phyloP scores from a whole-genome alignment of 2,113 vertebrate species.

The Psammodynastes pulverulentus region DNA sequence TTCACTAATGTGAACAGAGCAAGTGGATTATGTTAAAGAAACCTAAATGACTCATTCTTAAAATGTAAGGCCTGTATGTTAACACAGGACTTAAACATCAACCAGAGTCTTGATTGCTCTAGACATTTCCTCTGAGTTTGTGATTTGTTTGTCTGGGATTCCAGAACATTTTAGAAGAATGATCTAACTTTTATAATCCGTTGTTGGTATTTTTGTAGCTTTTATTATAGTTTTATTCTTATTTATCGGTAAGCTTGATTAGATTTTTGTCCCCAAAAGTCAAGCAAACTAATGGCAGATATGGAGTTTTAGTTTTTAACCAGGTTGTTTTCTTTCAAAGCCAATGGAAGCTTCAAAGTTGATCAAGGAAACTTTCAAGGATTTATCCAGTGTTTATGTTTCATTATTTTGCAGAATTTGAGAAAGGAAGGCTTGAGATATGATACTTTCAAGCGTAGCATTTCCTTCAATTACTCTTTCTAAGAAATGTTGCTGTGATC shows the following conservation, averaged over 20 bases:
- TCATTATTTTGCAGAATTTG: conserved; percentile 13
- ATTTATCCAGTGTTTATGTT: background rate
- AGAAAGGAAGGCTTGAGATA: conserved; percentile 13
- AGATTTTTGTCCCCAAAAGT: background rate
- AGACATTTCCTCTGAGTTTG: background rate
- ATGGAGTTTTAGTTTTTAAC: conserved; percentile 23
- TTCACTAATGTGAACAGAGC: background rate
- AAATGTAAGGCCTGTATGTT: background rate
- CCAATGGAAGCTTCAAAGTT: conserved; percentile 1
- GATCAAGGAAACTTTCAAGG: background rate
- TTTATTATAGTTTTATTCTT: background rate
- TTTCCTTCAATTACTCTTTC: conserved; percentile 44
- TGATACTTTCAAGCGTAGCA: conserved; percentile 40
- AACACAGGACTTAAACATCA: background rate
- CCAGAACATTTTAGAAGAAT: background rate
- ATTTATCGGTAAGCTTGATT: background rate
- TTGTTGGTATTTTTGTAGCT: background rate
- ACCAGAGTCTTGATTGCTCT: conserved; percentile 15
- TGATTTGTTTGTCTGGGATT: background rate
- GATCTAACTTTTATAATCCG: background rate
- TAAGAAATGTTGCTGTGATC: conserved; percentile 55
- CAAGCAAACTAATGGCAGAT: background rate
- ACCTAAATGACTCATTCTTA: background rate
- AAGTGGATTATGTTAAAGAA: background rate
- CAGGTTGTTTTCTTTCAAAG: conserved; percentile 29